Conservation (phyloP, 2,888 invertebrate species). For the Volucella zonaria region DNA sequence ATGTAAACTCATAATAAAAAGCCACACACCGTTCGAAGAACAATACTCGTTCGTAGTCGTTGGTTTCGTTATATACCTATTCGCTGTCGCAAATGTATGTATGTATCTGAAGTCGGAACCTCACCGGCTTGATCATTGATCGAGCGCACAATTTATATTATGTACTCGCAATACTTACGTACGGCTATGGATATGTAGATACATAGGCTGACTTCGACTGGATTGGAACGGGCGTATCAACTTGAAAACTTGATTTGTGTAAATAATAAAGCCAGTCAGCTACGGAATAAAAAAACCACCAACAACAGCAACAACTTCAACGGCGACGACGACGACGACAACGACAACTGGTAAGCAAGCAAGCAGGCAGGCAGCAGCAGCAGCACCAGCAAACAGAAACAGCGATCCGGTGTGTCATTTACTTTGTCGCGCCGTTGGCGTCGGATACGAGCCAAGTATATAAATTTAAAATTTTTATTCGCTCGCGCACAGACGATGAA, state of each 20-base stretch:
- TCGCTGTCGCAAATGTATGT: conserved; percentile 8
- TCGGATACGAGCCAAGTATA: conserved; percentile 72
- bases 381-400: background rate
- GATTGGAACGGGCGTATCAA: conserved; percentile 74
- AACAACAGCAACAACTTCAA: conserved; percentile 40
- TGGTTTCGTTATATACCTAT: no score
- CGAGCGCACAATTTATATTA: conserved; percentile 66
- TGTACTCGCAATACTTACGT: conserved; percentile 38
- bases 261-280: conserved; percentile 63
- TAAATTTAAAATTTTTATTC: conserved; percentile 73
- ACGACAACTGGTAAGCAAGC: background rate
- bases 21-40: conserved; percentile 53
- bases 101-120: conserved; percentile 19
- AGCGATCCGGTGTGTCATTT: conserved; percentile 68
- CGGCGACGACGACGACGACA: background rate
- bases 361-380: no score
- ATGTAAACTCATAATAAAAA: background rate
- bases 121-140: conserved; percentile 64
- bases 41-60: conserved; percentile 52
- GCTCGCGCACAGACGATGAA: conserved; percentile 66
- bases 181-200: conserved; percentile 14
- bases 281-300: conserved; percentile 1
- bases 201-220: conserved; percentile 43
- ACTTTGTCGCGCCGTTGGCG: conserved; percentile 72
- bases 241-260: conserved; percentile 73